A percentile compares a stretch with the other conserved stretches of the same genome.
Evolutionary conservation across 2,797 vertebrate genomes (phyloP).

Genomic region (Peromyscus melanophrys): DNA sequence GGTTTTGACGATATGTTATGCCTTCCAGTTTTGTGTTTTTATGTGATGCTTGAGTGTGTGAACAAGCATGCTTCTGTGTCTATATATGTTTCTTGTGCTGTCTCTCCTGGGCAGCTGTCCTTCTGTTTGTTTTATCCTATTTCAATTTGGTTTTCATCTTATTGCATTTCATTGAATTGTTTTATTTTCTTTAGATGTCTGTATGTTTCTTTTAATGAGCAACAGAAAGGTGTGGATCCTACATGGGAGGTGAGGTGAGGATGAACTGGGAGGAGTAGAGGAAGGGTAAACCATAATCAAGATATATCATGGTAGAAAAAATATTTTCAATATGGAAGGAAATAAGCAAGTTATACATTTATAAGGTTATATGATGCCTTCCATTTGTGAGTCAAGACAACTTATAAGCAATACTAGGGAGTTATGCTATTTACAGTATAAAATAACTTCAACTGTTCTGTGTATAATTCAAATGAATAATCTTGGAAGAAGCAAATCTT

Average conservation of each 20-base stretch:
- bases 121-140: neutral
- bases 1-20: neutral
- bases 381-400: neutral
- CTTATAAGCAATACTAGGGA: neutral
- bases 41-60: neutral
- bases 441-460: neutral
- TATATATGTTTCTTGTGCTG: neutral
- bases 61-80: neutral
- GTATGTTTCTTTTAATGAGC: neutral
- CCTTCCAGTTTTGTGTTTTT: neutral
- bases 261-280: neutral
- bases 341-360: neutral
- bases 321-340: neutral
- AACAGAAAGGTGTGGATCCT: no score
- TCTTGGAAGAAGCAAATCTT: neutral
- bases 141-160: neutral
- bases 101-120: neutral
- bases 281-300: neutral
- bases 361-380: neutral
- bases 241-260: neutral
- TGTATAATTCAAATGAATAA: neutral
- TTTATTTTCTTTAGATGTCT: neutral
- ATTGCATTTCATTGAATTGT: neutral
- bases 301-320: neutral
- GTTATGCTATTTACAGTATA: neutral